A percentile compares a stretch with the other conserved stretches of the same genome.
Evolutionary conservation across 2,888 invertebrate species (phyloP).

Genomic region (Drosophila nr. fundita): DNA sequence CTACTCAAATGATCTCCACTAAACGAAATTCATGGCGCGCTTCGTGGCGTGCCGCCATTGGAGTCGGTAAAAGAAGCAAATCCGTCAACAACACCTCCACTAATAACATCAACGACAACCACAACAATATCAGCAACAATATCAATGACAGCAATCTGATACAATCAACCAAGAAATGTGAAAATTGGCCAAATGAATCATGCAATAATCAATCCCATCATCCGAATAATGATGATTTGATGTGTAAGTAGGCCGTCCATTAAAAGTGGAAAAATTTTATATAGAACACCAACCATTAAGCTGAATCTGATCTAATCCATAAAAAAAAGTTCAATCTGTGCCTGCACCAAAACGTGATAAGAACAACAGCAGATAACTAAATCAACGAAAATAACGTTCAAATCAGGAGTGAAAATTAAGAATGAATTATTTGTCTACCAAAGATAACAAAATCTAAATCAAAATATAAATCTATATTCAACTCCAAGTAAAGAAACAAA

Average conservation of each 20-base stretch:
- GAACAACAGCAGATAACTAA: conserved; percentile 29
- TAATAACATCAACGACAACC: conserved; percentile 18
- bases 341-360: conserved; percentile 41
- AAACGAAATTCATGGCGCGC: conserved; percentile 80
- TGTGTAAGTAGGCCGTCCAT: conserved; percentile 71
- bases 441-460: neutral
- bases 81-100: conserved; percentile 11
- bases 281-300: neutral
- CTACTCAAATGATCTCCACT: conserved; percentile 61
- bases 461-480: neutral
- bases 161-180: conserved; percentile 1
- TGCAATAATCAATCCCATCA: conserved; percentile 13
- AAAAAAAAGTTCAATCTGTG: conserved; percentile 42
- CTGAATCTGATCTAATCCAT: conserved; percentile 34
- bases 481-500: neutral
- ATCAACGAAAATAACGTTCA: conserved; percentile 8
- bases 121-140: conserved; percentile 16
- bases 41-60: conserved; percentile 75
- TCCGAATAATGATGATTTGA: conserved; percentile 63
- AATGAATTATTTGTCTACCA: neutral
- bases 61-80: conserved; percentile 50
- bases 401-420: neutral
- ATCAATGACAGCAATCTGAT: conserved; percentile 21
- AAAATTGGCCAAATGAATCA: conserved; percentile 26
- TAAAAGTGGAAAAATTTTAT: conserved; percentile 42